A percentile compares a stretch with the other conserved stretches of the same genome.
Conservation (phyloP, 2,888 invertebrate genomes). For the Aethes cnicana region DNA sequence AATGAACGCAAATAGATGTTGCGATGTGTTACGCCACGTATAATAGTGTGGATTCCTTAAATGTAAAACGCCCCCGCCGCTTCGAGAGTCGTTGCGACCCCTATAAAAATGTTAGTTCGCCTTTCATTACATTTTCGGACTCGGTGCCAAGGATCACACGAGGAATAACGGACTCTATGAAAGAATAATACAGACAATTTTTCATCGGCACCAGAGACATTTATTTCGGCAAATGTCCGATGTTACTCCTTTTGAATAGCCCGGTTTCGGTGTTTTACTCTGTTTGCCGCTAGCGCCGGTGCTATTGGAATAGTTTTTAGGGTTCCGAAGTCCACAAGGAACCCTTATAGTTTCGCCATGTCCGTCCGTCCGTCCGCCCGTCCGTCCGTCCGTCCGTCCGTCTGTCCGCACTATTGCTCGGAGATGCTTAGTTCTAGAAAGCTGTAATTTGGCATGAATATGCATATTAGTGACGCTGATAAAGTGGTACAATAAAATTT, state of each 20-base stretch:
- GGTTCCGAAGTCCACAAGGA: too few species aligned
- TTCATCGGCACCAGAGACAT: constrained; percentile 39
- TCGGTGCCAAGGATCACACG: constrained; percentile 43
- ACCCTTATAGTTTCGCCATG: too few species aligned
- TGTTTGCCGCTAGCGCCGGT: constrained; percentile 42
- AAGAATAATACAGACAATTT: constrained; percentile 38
- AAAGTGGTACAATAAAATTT: too few species aligned
- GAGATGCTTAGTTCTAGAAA: too few species aligned
- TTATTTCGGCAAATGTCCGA: constrained; percentile 61
- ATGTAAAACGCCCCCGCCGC: constrained; percentile 74
- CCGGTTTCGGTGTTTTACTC: constrained; percentile 59
- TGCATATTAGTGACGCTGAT: too few species aligned
- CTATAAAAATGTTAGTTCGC: constrained; percentile 79
- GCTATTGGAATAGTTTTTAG: constrained; percentile 41
- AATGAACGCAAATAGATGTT: constrained; percentile 50
- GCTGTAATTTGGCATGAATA: too few species aligned
- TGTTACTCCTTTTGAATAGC: constrained; percentile 59
- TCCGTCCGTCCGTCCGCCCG: too few species aligned
- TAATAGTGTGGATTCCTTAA: constrained; percentile 77
- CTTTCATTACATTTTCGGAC: constrained; percentile 75
- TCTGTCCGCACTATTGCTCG: too few species aligned
- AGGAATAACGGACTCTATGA: constrained; percentile 46
- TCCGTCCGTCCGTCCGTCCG: too few species aligned
- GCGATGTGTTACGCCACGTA: constrained; percentile 69
- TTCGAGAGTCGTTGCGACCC: constrained; percentile 75